Base-by-base conservation (phyloP, 2,888 invertebrate genomes). In the Hyposoter didymator region DNA sequence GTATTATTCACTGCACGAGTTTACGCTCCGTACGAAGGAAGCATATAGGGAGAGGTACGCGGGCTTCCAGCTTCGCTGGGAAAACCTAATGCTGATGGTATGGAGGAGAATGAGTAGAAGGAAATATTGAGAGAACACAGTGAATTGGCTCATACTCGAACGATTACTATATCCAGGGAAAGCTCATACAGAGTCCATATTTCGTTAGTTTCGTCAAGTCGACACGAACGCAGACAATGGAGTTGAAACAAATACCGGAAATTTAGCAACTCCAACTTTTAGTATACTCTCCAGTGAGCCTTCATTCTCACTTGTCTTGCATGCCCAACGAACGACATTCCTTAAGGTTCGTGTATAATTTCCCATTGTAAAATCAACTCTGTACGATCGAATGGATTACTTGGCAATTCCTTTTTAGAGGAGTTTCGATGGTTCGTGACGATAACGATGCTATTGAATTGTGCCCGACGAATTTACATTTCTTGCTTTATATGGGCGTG, bases 231-330 rank as follows among this genome's bases (percentile, higher is more conserved):
- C 17, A 45, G n/a, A 74, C 74, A 85, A 85, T 70, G 82, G 22
- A 82, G 69, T 22, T 75, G 55, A 64, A 78, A 79, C 75, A 75
- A 85, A 85, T 85, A 82, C 82, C 70, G 70, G 70, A 82, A 85
- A 82, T 82, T 78, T 72, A 64, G 39, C 43, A 75, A 75, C 52
- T 78, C 14, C 43, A 62, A 52, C 62, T 52, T n/a, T n/a, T 39
- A 55, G 70, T 76, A 43, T 66, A 52, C 66, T 43, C 66, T 52
- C 47, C 47, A 59, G 47, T 70, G 69, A 70, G 19, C 59, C 14
- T 62, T 69, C 28, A 59, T 78, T 70, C 47, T 22, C 70, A 55
- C 55, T 78, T 59, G 59, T 69, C 69, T 55, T 47, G 10, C 52
- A 32, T 62, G 14, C 10, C 7, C 43, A 62, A 43, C 47, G 59